Evolutionary conservation across 2,888 invertebrate species (phyloP), one percentile per base, ranked within the genome.

Genomic region (Ephialtes manifestator): DNA sequence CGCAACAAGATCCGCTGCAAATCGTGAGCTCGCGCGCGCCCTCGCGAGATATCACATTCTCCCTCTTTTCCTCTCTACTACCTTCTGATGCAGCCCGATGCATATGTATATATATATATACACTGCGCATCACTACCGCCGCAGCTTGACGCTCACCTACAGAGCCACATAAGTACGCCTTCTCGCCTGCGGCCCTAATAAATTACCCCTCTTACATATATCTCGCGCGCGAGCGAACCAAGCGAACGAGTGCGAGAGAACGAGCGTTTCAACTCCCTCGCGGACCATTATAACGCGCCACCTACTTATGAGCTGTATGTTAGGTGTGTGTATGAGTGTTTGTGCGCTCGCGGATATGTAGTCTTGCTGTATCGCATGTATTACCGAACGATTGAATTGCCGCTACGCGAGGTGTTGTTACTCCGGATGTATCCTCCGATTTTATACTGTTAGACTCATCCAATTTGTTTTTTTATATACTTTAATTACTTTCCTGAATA

Each of bases 131-230:
- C 75, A 31, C 48, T 31, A 81, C 78, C 75, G 75, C 55, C 75
- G 77, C 81, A 51, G 75, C 83, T 82, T 86, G 83, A 85, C 85
- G 85, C 85, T 85, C 86, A 86, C 85, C 84, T 83, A 83, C 83
- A 72, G 48, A 71, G 53, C 75, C 79, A 84, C 84, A 85, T 88
- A 89, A 91, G 89, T 88, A 90, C 89, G 89, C 84, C 88, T 88
- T 86, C 89, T 85, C 86, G 91, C 91, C 92, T 90, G 87, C 87
- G 91, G 90, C 90, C 87, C 91, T 89, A 92, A 92, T 92, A 92
- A 92, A 92, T 92, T 91, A 92, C 89, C 89, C 90, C 90, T 91
- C 89, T 90, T 90, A 88, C 84, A 88, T 90, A 87, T 90, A 89
- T 89, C 78, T 75, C 71, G 72, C 80, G 48, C 63, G 67, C 58